These are phyloP conservation scores for Pristionchus arcanus DNA, from an alignment of 2,888 invertebrate species.

Conservation along the genomic window DNA sequence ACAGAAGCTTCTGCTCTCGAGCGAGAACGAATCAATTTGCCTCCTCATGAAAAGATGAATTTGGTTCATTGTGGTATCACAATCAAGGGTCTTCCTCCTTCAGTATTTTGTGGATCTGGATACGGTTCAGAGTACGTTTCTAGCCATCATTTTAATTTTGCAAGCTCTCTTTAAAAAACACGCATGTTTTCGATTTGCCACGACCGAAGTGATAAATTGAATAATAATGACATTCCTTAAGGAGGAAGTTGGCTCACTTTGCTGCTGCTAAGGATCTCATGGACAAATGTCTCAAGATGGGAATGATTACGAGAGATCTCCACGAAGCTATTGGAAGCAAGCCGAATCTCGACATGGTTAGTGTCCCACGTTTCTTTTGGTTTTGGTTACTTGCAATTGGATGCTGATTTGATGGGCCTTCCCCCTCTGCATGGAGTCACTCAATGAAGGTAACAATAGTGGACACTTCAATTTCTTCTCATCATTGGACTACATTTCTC, in stretches of 20 bases:
- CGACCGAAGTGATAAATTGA: no score
- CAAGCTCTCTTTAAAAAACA: neutral
- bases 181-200: no score
- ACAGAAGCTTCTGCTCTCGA: constrained; percentile 22
- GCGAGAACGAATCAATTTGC: constrained; percentile 36
- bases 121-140: constrained; percentile 60
- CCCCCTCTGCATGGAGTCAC: neutral
- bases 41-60: neutral
- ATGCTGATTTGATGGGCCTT: neutral
- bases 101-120: constrained; percentile 66
- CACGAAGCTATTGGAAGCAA: constrained; percentile 58
- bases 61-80: constrained; percentile 63
- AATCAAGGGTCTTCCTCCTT: constrained; percentile 59
- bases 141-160: neutral
- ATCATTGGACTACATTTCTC: neutral
- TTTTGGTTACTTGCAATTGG: neutral
- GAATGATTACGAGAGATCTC: constrained; percentile 60
- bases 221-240: constrained; percentile 37
- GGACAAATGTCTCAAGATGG: constrained; percentile 62
- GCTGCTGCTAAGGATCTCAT: constrained; percentile 64
- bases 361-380: neutral
- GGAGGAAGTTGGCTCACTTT: constrained; percentile 57
- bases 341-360: constrained; percentile 55
- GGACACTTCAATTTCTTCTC: neutral
- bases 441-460: neutral